A percentile compares a stretch with the other conserved stretches of the same genome.
Evolutionary conservation across 1,140 invertebrate species (phyloP).

Genomic region (Heliconius eleuchia): DNA sequence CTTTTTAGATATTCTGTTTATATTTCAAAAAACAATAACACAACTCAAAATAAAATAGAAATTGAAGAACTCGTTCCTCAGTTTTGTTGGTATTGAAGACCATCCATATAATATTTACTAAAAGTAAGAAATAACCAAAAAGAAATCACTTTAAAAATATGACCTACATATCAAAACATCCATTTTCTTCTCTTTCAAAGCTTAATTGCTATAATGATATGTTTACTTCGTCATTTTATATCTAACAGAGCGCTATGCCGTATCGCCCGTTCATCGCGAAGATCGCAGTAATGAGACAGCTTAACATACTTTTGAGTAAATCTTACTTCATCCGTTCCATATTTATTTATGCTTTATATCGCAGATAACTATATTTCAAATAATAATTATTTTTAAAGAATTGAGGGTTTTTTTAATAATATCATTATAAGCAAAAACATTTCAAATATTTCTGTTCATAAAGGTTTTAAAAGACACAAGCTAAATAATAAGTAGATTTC

Average conservation of each 20-base stretch:
- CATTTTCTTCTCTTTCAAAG: not conserved
- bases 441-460: too few species aligned
- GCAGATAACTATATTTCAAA: not conserved
- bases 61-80: too few species aligned
- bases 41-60: too few species aligned
- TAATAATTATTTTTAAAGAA: not conserved
- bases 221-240: constrained; percentile 18
- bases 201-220: constrained; percentile 18
- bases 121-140: too few species aligned
- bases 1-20: too few species aligned
- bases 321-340: constrained; percentile 5
- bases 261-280: constrained; percentile 6
- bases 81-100: too few species aligned
- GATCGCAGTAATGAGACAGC: constrained; percentile 17
- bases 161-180: not conserved
- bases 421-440: too few species aligned
- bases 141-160: constrained; percentile 4
- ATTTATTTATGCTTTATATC: constrained; percentile 15
- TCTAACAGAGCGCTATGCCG: constrained; percentile 13
- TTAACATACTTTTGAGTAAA: constrained; percentile 15
- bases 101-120: too few species aligned
- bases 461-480: too few species aligned
- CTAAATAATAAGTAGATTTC: too few species aligned
- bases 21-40: too few species aligned
- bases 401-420: not conserved